Evolutionary conservation across 2,113 vertebrate genomes (phyloP).

Genomic region (Pelodiscus sinensis): DNA sequence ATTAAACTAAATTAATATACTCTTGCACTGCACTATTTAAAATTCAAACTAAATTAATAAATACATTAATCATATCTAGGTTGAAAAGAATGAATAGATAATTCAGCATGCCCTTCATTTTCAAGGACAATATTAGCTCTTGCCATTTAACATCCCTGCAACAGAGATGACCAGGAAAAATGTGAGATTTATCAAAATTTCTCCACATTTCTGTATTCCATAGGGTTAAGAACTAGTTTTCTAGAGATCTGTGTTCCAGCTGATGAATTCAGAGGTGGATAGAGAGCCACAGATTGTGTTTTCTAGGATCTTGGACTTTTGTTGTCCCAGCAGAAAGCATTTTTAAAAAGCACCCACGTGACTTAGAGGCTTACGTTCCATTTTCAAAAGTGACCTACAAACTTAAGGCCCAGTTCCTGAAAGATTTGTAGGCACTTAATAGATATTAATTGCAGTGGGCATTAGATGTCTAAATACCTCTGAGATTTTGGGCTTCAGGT

Average conservation of each 20-base stretch:
- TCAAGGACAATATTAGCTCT: conserved; percentile 8
- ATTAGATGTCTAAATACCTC: too few species aligned
- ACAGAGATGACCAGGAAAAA: not conserved
- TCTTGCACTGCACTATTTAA: conserved; percentile 4
- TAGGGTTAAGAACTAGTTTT: not conserved
- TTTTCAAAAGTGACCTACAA: not conserved
- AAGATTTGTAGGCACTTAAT: not conserved
- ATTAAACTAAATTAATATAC: conserved; percentile 62
- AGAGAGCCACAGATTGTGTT: not conserved
- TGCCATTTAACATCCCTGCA: not conserved
- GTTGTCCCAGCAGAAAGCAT: not conserved
- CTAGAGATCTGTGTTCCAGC: not conserved
- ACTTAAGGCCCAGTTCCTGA: not conserved
- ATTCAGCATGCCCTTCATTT: conserved; percentile 36
- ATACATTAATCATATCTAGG: conserved; percentile 36
- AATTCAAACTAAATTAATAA: conserved; percentile 56
- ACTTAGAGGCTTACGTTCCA: not conserved
- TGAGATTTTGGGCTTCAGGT: not conserved
- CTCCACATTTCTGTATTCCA: not conserved
- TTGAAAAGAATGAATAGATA: conserved; percentile 29
- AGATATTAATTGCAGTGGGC: not conserved
- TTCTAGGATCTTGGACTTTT: not conserved
- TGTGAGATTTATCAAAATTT: not conserved
- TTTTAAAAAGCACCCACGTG: not conserved
- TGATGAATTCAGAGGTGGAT: not conserved